These are phyloP conservation scores for Zapornia atra DNA, from an alignment of 2,113 vertebrate species.

Conservation along the genomic window DNA sequence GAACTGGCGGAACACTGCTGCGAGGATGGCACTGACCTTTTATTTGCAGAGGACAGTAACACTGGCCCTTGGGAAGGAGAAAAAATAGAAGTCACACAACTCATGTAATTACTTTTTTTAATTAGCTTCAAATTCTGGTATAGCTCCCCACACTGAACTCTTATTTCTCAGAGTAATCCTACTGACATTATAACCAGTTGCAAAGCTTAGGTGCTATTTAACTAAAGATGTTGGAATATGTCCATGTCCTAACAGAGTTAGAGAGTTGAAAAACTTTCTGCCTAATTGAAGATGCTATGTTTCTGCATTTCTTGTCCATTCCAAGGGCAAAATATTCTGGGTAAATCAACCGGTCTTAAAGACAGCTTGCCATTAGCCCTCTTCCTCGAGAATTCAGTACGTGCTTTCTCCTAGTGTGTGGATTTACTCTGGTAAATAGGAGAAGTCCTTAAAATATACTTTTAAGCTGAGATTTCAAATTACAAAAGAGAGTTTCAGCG, in stretches of 20 bases:
- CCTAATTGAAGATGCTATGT: neutral
- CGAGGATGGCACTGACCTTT: neutral
- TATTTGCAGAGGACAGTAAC: neutral
- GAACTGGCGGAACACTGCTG: neutral
- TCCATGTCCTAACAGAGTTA: neutral
- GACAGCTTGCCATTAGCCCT: neutral
- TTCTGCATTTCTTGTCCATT: neutral
- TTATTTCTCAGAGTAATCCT: neutral
- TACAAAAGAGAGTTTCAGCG: neutral
- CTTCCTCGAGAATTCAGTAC: neutral
- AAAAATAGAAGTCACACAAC: neutral
- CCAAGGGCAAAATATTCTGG: neutral
- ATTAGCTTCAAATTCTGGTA: neutral
- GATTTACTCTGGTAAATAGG: neutral
- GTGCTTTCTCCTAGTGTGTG: neutral
- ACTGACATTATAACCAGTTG: neutral
- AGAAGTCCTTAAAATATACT: neutral
- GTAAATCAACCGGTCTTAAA: neutral
- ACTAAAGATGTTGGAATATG: neutral
- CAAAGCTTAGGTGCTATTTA: neutral
- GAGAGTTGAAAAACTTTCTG: neutral
- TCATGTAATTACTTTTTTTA: neutral
- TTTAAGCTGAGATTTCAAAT: neutral
- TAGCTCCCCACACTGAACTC: neutral
- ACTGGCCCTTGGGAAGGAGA: neutral